Evolutionary conservation across 1,140 invertebrate species (phyloP).

Genomic region (Telenomus remus): DNA sequence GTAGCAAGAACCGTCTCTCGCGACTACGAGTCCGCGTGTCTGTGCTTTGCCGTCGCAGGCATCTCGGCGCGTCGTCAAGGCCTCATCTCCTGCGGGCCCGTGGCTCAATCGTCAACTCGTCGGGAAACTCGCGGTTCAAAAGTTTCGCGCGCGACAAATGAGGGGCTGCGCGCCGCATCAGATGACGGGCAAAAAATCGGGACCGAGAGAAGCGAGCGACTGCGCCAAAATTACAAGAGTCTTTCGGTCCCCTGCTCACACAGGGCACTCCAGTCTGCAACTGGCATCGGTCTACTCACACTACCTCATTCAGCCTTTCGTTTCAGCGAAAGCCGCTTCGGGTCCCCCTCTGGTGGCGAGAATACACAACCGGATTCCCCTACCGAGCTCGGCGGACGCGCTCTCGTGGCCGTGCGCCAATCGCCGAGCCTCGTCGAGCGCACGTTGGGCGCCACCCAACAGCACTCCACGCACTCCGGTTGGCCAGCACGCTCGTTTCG

Average conservation of each 20-base stretch:
- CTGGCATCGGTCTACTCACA: slow-evolving; percentile 75
- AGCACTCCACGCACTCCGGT: not conserved
- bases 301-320: slow-evolving; percentile 71
- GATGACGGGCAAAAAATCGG: slow-evolving; percentile 17
- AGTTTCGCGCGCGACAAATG: slow-evolving; percentile 19
- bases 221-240: slow-evolving; percentile 54
- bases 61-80: slow-evolving; percentile 42
- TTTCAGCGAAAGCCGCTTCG: slow-evolving; percentile 58
- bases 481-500: slow-evolving; percentile 35
- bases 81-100: slow-evolving; percentile 29
- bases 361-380: slow-evolving; percentile 63
- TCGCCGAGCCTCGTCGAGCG: slow-evolving; percentile 11
- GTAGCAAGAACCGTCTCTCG: slow-evolving; percentile 36
- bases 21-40: slow-evolving; percentile 42
- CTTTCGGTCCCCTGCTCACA: slow-evolving; percentile 73
- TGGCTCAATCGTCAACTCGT: not conserved
- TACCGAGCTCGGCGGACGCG: slow-evolving; percentile 55
- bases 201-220: slow-evolving; percentile 56
- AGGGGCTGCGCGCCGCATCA: slow-evolving; percentile 26
- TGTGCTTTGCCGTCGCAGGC: slow-evolving; percentile 39
- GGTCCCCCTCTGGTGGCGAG: slow-evolving; percentile 70
- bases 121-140: slow-evolving; percentile 6
- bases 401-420: slow-evolving; percentile 10
- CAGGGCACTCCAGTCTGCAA: slow-evolving; percentile 75
- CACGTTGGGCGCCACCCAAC: slow-evolving; percentile 4